phyloP scores from a whole-genome alignment of 2,888 invertebrate genomes.

The Eupeodes luniger region DNA sequence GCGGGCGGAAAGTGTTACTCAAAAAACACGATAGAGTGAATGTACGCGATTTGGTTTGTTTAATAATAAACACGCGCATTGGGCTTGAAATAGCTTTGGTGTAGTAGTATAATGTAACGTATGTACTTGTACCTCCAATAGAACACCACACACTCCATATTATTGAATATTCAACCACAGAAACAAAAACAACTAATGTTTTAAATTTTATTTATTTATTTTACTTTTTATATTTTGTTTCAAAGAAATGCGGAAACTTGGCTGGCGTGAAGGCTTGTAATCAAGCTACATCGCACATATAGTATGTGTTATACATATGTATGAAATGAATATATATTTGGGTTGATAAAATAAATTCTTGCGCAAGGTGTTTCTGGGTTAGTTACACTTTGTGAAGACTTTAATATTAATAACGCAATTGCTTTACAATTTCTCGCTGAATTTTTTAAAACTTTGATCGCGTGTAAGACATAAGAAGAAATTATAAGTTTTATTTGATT shows the following conservation, averaged over 20 bases:
- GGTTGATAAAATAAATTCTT: conserved; percentile 18
- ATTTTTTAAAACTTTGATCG: neutral
- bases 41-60: conserved; percentile 67
- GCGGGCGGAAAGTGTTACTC: neutral
- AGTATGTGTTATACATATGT: too few species aligned
- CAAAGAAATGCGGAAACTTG: conserved; percentile 64
- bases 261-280: conserved; percentile 21
- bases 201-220: neutral
- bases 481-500: neutral
- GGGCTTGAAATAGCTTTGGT: conserved; percentile 23
- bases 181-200: conserved; percentile 35
- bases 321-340: neutral
- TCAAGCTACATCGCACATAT: conserved; percentile 2
- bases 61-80: conserved; percentile 66
- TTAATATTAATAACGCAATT: neutral
- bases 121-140: neutral
- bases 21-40: conserved; percentile 44
- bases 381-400: neutral
- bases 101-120: too few species aligned
- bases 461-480: neutral
- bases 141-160: conserved; percentile 6
- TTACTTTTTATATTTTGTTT: neutral
- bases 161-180: conserved; percentile 59
- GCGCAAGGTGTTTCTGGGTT: conserved; percentile 17
- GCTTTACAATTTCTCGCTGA: neutral